Percentiles rank a stretch among this genome's conserved stretches.
Evolutionary conservation across 2,113 vertebrate genomes (phyloP).

Genomic region (Odobenus rosmarus): DNA sequence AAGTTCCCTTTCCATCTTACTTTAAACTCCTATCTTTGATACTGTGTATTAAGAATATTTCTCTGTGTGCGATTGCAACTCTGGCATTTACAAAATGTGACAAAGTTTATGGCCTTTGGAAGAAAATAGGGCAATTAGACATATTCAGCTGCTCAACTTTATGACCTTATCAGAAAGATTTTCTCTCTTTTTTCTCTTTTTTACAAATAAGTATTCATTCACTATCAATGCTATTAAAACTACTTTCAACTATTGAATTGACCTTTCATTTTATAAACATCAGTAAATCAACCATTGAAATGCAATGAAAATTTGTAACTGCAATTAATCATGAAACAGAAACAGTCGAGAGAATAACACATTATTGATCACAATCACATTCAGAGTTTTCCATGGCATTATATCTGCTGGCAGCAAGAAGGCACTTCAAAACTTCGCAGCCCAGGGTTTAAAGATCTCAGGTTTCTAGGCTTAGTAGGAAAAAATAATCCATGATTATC

Average conservation of each 20-base stretch:
- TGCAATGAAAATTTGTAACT: slow-evolving; percentile 77
- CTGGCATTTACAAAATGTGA: slow-evolving; percentile 61
- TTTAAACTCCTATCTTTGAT: slow-evolving; percentile 39
- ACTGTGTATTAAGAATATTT: slow-evolving; percentile 19
- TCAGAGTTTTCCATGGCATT: background rate
- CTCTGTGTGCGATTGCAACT: background rate
- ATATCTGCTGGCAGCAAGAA: background rate
- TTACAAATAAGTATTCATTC: slow-evolving; percentile 61
- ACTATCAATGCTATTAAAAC: slow-evolving; percentile 57
- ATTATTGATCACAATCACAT: slow-evolving; percentile 64
- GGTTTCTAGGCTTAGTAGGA: background rate
- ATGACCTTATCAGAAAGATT: slow-evolving; percentile 77
- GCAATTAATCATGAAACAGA: slow-evolving; percentile 67
- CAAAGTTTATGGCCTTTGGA: slow-evolving; percentile 73
- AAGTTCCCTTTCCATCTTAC: background rate
- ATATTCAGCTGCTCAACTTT: slow-evolving; percentile 66
- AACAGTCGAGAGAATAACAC: slow-evolving; percentile 48
- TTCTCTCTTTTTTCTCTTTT: slow-evolving; percentile 48
- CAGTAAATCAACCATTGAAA: slow-evolving; percentile 78
- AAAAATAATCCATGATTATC: background rate
- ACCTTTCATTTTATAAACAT: slow-evolving; percentile 82
- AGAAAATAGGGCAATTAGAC: slow-evolving; percentile 61
- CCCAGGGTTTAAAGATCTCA: background rate
- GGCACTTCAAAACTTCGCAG: background rate
- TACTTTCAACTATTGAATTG: slow-evolving; percentile 82